Conservation (phyloP, 2,797 vertebrate species). For the Chaunax sp. region DNA sequence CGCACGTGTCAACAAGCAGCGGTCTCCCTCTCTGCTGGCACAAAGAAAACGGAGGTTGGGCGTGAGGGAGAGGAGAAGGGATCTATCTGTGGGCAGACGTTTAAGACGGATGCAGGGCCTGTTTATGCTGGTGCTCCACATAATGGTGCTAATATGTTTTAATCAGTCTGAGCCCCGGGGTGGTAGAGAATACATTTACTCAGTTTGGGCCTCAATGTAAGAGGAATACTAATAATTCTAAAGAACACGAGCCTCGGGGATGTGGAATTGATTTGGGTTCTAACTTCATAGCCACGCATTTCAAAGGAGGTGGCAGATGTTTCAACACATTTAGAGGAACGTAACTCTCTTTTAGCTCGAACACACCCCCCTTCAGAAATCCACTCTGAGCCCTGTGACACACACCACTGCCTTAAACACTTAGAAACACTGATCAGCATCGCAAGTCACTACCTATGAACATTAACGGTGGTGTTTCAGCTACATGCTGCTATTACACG, state of each 20-base stretch:
- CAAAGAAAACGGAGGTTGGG: not conserved
- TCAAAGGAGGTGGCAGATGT: constrained; percentile 20
- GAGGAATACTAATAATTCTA: constrained; percentile 61
- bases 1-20: constrained; percentile 50
- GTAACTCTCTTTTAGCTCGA: not conserved
- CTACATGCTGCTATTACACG: not conserved
- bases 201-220: constrained; percentile 49
- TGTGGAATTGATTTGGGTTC: constrained; percentile 38
- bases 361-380: too few relatives aligned
- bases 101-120: constrained; percentile 34
- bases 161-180: constrained; percentile 68
- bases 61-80: constrained; percentile 5
- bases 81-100: constrained; percentile 22
- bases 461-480: not conserved
- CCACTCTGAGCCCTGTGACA: too few relatives aligned
- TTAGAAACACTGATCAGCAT: not conserved
- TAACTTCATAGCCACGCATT: constrained; percentile 44
- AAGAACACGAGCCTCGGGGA: constrained; percentile 51
- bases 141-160: constrained; percentile 70
- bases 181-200: constrained; percentile 57
- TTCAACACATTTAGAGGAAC: constrained; percentile 6
- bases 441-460: too few relatives aligned
- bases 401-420: too few relatives aligned
- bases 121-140: constrained; percentile 64
- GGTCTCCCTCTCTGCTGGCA: constrained; percentile 4